Conservation (phyloP, 1,140 invertebrate species). For the Drosophila sp. region DNA sequence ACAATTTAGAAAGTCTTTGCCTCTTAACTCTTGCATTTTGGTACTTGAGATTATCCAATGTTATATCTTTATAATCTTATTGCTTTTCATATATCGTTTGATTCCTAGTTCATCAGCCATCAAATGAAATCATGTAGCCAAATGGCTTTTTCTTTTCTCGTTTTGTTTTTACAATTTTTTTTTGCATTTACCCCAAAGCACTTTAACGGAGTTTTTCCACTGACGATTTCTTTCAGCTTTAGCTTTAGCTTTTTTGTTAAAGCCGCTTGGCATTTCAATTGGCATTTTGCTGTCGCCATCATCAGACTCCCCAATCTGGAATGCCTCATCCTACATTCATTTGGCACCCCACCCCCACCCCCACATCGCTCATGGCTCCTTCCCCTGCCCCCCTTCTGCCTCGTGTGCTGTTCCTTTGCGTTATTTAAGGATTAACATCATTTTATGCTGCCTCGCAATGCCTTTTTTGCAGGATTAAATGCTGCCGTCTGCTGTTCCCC, state of each 20-base stretch:
- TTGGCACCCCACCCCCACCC: not conserved
- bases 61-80: too few relatives aligned
- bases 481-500: slow-evolving; percentile 54
- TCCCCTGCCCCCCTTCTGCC: slow-evolving; percentile 12
- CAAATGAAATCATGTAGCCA: too few relatives aligned
- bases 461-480: slow-evolving; percentile 80
- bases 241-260: slow-evolving; percentile 52
- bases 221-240: slow-evolving; percentile 33
- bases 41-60: too few relatives aligned
- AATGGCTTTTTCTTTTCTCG: too few relatives aligned
- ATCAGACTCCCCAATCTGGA: slow-evolving; percentile 27
- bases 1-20: too few relatives aligned
- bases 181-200: not conserved
- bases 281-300: slow-evolving; percentile 76
- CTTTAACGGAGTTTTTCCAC: slow-evolving; percentile 17
- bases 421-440: slow-evolving; percentile 81
- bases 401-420: slow-evolving; percentile 48
- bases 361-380: not conserved
- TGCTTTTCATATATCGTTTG: too few relatives aligned
- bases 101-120: too few relatives aligned
- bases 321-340: not conserved
- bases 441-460: slow-evolving; percentile 76
- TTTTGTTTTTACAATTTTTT: too few relatives aligned
- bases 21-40: too few relatives aligned
- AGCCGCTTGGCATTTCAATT: slow-evolving; percentile 77